These are phyloP conservation scores for Gallinago paraguaiae DNA, from an alignment of 2,113 vertebrate species.

Conservation along the genomic window DNA sequence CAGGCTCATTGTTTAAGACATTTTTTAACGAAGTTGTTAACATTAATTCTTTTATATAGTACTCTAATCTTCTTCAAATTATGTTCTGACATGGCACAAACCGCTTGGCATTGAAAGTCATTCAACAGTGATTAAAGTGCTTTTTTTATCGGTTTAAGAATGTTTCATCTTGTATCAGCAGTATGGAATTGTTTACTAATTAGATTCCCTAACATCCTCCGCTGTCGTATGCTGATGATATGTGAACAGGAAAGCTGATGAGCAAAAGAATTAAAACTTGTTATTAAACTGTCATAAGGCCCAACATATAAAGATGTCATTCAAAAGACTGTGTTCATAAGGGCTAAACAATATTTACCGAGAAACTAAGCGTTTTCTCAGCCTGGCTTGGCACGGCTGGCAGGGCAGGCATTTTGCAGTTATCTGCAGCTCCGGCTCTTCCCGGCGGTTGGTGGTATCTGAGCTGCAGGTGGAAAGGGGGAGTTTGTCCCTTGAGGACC, in stretches of 20 bases:
- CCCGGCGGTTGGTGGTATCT: not conserved
- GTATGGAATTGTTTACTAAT: slow-evolving; percentile 72
- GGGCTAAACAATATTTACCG: slow-evolving; percentile 26
- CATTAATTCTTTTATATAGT: slow-evolving; percentile 61
- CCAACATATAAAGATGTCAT: slow-evolving; percentile 45
- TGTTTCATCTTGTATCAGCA: slow-evolving; percentile 71
- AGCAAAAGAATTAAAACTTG: slow-evolving; percentile 55
- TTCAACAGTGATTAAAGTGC: slow-evolving; percentile 72
- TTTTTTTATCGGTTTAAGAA: slow-evolving; percentile 68
- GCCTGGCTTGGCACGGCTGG: not conserved
- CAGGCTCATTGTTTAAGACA: slow-evolving; percentile 54
- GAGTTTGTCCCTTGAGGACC: not conserved
- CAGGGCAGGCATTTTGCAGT: not conserved
- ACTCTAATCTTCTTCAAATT: slow-evolving; percentile 72
- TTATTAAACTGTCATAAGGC: slow-evolving; percentile 48
- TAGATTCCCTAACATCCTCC: slow-evolving; percentile 64
- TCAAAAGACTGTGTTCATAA: not conserved
- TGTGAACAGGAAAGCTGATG: slow-evolving; percentile 57
- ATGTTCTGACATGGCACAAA: slow-evolving; percentile 58
- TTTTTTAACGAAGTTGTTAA: slow-evolving; percentile 66
- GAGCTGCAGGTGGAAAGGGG: not conserved
- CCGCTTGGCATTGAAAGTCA: slow-evolving; percentile 66
- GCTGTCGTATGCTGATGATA: slow-evolving; percentile 23
- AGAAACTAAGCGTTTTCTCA: not conserved
- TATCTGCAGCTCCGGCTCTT: not conserved